A percentile compares a stretch with the other conserved stretches of the same genome.
Conservation (phyloP, 2,888 invertebrate genomes). For the Baronia brevicornis region DNA sequence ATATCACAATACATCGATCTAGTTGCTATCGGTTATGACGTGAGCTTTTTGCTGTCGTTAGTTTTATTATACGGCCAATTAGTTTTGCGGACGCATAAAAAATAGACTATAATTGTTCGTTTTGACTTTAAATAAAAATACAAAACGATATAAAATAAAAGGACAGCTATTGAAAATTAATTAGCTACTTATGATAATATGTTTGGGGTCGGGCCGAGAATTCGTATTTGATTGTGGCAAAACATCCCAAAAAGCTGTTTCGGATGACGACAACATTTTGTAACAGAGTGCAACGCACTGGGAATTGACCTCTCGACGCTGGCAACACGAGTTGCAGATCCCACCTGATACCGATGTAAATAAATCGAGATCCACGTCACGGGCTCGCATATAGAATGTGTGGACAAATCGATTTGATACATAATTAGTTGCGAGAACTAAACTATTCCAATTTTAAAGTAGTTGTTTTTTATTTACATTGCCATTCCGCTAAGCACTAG, state of each 20-base stretch:
- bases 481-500: constrained; percentile 62
- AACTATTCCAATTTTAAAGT: background rate
- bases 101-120: constrained; percentile 35
- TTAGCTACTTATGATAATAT: constrained; percentile 62
- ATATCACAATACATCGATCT: constrained; percentile 1
- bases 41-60: constrained; percentile 14
- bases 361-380: background rate
- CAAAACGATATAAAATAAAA: constrained; percentile 44
- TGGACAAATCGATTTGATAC: constrained; percentile 3
- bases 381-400: background rate
- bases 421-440: constrained; percentile 4
- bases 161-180: constrained; percentile 56
- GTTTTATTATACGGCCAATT: constrained; percentile 20
- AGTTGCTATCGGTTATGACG: constrained; percentile 3
- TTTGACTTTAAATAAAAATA: constrained; percentile 39
- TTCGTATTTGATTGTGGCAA: constrained; percentile 56
- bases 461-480: constrained; percentile 18
- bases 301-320: constrained; percentile 54
- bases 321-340: constrained; percentile 29
- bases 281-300: constrained; percentile 63
- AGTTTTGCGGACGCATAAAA: constrained; percentile 36
- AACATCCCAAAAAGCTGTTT: constrained; percentile 47
- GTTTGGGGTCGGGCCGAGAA: constrained; percentile 45
- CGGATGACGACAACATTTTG: constrained; percentile 56
- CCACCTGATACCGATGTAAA: background rate